Base-by-base conservation (phyloP, 2,888 invertebrate species). In the Ryuthela nishihirai region DNA sequence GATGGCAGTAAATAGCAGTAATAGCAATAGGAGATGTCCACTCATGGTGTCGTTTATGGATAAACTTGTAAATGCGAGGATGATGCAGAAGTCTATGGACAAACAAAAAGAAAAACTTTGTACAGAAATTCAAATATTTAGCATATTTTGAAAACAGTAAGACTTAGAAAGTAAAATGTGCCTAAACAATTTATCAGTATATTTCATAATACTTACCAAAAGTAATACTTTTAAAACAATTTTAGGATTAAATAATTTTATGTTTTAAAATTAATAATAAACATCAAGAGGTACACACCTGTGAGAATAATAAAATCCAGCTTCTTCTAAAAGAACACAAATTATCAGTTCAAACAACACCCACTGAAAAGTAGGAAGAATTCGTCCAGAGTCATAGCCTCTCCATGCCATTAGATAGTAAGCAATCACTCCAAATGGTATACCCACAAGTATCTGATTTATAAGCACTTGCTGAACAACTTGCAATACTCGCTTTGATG, bases 11-110 rank as follows among this genome's bases (percentile, higher is more conserved):
- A 36, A 88, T 77, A 12, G 87, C 83, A 0, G 87, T 84, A 3
- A 88, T 82, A n/a, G 88, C 86, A 46, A 90, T 83, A 0, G 90
- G 89, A 0, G 89, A 85, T 1, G 86, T 87, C 89, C 89, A 90
- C 73, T 90, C 88, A 69, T 90, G 90, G 72, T 90, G 90, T 67
- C 83, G 81, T 73, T 90, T 90, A 75, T 90, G 90, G 67, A 90
- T 85, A 70, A 82, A 80, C 70, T 85, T 87, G 76, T 90, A 90
- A 47, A 90, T 74, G 64, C 78, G 76, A 60, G 83, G 83, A 69
- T 82, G 82, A 70, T 90, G 89, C 26, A 89, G 77, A 61, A 88
- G 73, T 70, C 86, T 85, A 73, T 12, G 73, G 73, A 59, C 55
- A 62, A 61, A n/a, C n/a, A n/a, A n/a, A n/a, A n/a, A n/a, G n/a